phyloP scores from a whole-genome alignment of 92 coral and sea anemone genomes.

The Scolanthus callimorphus region DNA sequence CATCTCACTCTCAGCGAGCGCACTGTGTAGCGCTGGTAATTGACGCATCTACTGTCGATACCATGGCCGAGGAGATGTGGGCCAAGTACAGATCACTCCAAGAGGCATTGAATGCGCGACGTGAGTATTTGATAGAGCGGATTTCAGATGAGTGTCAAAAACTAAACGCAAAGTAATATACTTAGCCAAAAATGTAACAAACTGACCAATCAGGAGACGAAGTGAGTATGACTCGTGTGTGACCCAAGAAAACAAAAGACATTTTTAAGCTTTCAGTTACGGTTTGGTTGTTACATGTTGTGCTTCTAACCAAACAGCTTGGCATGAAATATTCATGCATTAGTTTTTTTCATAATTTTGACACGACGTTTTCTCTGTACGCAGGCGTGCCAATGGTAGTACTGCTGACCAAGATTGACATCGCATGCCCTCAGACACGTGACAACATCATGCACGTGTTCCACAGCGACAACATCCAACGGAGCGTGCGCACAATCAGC shows the following conservation, averaged over 20 bases:
- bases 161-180: no score
- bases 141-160: no score
- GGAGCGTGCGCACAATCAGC: constrained; percentile 22
- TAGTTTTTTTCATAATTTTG: neutral
- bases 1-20: constrained; percentile 30
- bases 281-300: no score
- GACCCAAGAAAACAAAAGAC: no score
- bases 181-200: no score
- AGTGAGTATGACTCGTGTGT: no score
- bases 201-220: no score
- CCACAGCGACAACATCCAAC: constrained; percentile 23
- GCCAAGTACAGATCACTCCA: constrained; percentile 25
- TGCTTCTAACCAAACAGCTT: no score
- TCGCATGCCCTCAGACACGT: constrained; percentile 31
- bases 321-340: no score
- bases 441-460: constrained; percentile 27
- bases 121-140: no score
- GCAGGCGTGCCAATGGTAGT: constrained; percentile 37
- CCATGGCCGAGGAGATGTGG: constrained; percentile 24
- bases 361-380: neutral
- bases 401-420: constrained; percentile 43
- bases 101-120: constrained; percentile 41
- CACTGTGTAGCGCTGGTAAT: constrained; percentile 51
- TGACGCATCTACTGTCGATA: constrained; percentile 28
- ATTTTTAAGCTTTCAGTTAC: no score